Conservation (phyloP, 2,113 vertebrate species). For the Geococcyx californianus region DNA sequence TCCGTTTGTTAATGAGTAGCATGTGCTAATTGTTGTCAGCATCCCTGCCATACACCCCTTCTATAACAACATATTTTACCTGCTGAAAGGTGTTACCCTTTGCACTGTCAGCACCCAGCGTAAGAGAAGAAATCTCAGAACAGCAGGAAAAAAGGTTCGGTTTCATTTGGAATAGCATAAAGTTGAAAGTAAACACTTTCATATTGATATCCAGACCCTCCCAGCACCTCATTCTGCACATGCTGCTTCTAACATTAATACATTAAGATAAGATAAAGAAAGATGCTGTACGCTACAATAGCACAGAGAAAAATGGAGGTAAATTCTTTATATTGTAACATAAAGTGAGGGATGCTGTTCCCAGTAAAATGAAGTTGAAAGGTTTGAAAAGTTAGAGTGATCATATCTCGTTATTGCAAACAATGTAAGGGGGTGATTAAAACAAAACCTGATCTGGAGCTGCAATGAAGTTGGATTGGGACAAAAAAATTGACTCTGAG, state of each 20-base stretch:
- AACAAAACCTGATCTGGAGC: constrained; percentile 33
- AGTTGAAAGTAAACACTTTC: background rate
- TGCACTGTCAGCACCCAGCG: constrained; percentile 22
- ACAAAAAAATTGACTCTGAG: background rate
- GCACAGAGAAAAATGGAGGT: background rate
- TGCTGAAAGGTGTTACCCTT: constrained; percentile 73
- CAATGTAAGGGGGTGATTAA: background rate
- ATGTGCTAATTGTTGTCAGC: constrained; percentile 96
- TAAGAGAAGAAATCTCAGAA: background rate
- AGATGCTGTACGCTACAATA: background rate
- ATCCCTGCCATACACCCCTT: constrained; percentile 69
- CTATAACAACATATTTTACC: constrained; percentile 73
- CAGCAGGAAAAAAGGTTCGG: constrained; percentile 4
- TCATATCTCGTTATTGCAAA: constrained; percentile 36
- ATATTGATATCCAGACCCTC: background rate
- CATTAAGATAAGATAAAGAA: constrained; percentile 39
- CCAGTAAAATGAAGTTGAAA: constrained; percentile 4
- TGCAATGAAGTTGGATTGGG: background rate
- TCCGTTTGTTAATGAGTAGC: constrained; percentile 94
- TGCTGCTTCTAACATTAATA: constrained; percentile 20
- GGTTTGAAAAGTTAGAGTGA: constrained; percentile 45
- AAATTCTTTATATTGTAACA: background rate
- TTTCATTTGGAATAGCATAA: background rate
- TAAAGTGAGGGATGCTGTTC: constrained; percentile 5
- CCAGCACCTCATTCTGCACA: background rate